Conservation (phyloP, 2,888 invertebrate genomes). For the Sinodicranocentrus sp. region DNA sequence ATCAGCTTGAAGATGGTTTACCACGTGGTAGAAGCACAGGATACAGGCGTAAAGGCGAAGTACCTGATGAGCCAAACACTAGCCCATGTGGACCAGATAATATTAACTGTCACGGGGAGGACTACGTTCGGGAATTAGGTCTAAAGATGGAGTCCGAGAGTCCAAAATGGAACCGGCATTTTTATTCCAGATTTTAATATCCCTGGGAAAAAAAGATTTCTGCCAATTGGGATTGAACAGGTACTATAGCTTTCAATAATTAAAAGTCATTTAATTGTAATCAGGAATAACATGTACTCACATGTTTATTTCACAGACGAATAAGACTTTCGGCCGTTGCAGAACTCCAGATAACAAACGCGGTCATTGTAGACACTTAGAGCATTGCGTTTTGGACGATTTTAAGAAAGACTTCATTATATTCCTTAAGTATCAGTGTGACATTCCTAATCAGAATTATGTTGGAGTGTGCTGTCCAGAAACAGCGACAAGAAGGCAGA, state of each 20-base stretch:
- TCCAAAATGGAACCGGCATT: slow-evolving; percentile 70
- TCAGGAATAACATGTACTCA: background rate
- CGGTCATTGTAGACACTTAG: slow-evolving; percentile 85
- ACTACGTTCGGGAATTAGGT: slow-evolving; percentile 62
- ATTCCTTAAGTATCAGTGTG: slow-evolving; percentile 85
- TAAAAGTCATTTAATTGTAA: background rate
- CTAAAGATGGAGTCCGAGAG: slow-evolving; percentile 54
- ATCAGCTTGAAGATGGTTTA: background rate
- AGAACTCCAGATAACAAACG: slow-evolving; percentile 81
- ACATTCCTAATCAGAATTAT: slow-evolving; percentile 83
- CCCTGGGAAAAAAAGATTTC: slow-evolving; percentile 42
- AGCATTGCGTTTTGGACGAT: slow-evolving; percentile 83
- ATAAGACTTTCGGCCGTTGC: slow-evolving; percentile 82
- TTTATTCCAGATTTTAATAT: slow-evolving; percentile 35
- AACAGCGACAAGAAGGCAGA: slow-evolving; percentile 3
- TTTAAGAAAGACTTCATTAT: slow-evolving; percentile 82
- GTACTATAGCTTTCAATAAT: too few species aligned
- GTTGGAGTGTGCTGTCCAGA: slow-evolving; percentile 86
- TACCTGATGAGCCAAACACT: background rate
- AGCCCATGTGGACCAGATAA: slow-evolving; percentile 53
- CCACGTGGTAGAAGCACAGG: background rate
- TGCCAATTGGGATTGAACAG: slow-evolving; percentile 63
- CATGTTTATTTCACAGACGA: slow-evolving; percentile 79
- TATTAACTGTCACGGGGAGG: slow-evolving; percentile 39
- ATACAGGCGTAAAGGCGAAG: background rate